These are phyloP conservation scores for Drosophila ezoana DNA, from an alignment of 2,888 invertebrate species.

Conservation along the genomic window DNA sequence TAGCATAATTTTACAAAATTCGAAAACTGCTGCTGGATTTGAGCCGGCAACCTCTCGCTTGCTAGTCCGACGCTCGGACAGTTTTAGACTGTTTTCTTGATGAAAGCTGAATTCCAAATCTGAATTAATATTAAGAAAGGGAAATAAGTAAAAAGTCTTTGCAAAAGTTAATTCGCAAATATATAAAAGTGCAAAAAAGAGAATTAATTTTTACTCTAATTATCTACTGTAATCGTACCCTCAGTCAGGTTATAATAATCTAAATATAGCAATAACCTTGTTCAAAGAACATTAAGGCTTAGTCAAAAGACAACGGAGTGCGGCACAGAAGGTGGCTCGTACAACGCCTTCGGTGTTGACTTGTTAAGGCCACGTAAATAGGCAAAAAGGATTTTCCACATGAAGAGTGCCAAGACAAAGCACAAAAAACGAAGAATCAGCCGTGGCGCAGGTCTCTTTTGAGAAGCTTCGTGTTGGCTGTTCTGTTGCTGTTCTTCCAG, in stretches of 20 bases:
- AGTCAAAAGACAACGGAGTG: slow-evolving; percentile 45
- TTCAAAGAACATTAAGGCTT: slow-evolving; percentile 33
- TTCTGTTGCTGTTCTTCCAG: slow-evolving; percentile 60
- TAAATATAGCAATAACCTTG: background rate
- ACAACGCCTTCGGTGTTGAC: slow-evolving; percentile 60
- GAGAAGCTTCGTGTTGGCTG: slow-evolving; percentile 6
- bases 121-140: too few species aligned
- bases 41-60: too few species aligned
- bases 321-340: slow-evolving; percentile 6
- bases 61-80: too few species aligned
- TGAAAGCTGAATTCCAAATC: too few species aligned
- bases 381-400: slow-evolving; percentile 81
- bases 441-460: slow-evolving; percentile 22
- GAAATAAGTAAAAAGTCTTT: too few species aligned
- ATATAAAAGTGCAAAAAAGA: too few species aligned
- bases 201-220: too few species aligned
- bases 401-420: slow-evolving; percentile 73
- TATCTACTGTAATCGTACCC: background rate
- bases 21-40: too few species aligned
- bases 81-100: too few species aligned
- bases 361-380: slow-evolving; percentile 69
- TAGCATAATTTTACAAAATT: too few species aligned
- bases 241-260: too few species aligned
- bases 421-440: slow-evolving; percentile 31
- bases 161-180: too few species aligned